Base-by-base conservation (phyloP, 2,888 invertebrate genomes). In the Melipona beecheii region DNA sequence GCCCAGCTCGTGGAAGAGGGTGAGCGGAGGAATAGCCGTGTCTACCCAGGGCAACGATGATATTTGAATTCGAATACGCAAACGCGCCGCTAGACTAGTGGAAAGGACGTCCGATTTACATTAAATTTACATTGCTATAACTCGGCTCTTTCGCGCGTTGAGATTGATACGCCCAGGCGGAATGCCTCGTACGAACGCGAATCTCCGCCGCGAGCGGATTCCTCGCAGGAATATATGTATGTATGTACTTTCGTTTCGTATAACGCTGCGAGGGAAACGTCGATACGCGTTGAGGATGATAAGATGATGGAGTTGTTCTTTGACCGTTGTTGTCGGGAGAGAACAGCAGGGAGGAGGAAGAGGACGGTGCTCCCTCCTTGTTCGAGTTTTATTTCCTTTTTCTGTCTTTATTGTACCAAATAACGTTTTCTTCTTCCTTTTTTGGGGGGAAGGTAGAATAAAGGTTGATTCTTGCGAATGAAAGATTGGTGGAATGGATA, bases 81-180 rank as follows among this genome's bases (percentile, higher is more conserved):
- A 24, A 31, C 19, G 52, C 19, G 75, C 24, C 21, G 78, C 75
- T 50, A 73, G 70, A 9, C 43, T 11, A 9, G 75, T 58, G 56
- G 72, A 81, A 64, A 73, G 84, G 79, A 86, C 69, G 77, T 81
- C 76, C 74, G 84, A 87, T 87, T 87, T 87, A 85, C 86, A 86
- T 87, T 75, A 83, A 79, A 87, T 87, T 87, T 87, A 85, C 87
- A 87, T 87, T 71, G 81, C 83, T 83, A 87, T 87, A 83, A 85
- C 81, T 78, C 64, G 66, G 43, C 43, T 43, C 24, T 58, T 36
- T 15, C 52, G 72, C 49, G 69, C 78, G 43, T 72, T 70, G 75
- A 87, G 75, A 81, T 85, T 81, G 84, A 85, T 81, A 79, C 52
- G 27, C 19, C n/a, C 17, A 17, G n/a, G 54, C 11, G 43, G 36